Conservation (phyloP, 2,113 vertebrate species). For the Bothrops jararaca region DNA sequence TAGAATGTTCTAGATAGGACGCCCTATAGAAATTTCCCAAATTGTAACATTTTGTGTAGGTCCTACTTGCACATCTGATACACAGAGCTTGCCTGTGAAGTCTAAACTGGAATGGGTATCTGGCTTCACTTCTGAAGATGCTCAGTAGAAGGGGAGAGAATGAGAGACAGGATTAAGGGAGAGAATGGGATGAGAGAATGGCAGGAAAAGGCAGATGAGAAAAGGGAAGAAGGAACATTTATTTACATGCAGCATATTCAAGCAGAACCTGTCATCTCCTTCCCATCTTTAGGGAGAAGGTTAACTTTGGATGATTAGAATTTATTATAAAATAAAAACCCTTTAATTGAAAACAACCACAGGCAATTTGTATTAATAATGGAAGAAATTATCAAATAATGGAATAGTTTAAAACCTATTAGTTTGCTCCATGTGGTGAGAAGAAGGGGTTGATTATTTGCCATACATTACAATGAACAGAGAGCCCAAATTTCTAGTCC, state of each 20-base stretch:
- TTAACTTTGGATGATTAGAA: constrained; percentile 56
- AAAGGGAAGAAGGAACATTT: background rate
- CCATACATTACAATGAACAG: constrained; percentile 31
- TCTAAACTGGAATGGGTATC: background rate
- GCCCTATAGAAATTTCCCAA: background rate
- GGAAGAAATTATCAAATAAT: constrained; percentile 59
- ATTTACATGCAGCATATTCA: constrained; percentile 20
- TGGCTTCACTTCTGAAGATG: background rate
- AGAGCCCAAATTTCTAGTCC: constrained; percentile 33
- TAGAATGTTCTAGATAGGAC: background rate
- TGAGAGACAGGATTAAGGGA: background rate
- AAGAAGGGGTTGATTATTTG: constrained; percentile 60
- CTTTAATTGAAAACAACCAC: constrained; percentile 64
- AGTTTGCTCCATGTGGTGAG: constrained; percentile 52
- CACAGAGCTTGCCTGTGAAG: background rate
- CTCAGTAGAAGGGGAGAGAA: background rate
- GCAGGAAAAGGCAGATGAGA: constrained; percentile 18
- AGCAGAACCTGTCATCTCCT: constrained; percentile 24
- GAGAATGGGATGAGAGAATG: background rate
- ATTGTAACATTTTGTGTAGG: background rate
- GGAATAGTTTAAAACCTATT: constrained; percentile 66
- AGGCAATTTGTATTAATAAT: constrained; percentile 71
- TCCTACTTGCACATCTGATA: background rate
- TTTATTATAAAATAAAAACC: constrained; percentile 70
- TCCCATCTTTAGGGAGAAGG: constrained; percentile 30